Evolutionary conservation across 2,888 invertebrate species (phyloP).

Genomic region (Choreutis nemorana): DNA sequence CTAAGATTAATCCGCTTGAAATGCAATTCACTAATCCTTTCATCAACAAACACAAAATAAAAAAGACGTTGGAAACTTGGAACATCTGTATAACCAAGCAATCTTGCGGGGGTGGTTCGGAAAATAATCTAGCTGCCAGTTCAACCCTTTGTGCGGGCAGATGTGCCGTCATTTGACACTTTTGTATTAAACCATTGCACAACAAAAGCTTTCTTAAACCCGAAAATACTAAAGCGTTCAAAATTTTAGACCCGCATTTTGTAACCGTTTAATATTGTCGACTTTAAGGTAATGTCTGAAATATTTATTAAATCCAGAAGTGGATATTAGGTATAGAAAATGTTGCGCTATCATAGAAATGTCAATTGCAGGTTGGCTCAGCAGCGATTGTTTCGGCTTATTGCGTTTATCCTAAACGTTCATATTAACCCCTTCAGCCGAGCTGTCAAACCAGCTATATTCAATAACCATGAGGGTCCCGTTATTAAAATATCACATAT

Average conservation of each 20-base stretch:
- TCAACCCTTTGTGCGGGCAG: conserved; percentile 64
- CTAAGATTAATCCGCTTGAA: conserved; percentile 1
- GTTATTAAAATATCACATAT: conserved; percentile 38
- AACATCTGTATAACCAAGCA: conserved; percentile 61
- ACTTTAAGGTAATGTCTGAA: no score
- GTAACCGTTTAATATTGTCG: no score
- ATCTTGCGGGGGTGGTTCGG: conserved; percentile 63
- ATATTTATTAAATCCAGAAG: no score
- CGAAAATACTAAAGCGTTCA: conserved; percentile 60
- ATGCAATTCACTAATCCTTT: conserved; percentile 20
- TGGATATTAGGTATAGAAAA: no score
- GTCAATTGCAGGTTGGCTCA: conserved; percentile 58
- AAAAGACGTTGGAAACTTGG: conserved; percentile 24
- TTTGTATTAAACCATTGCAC: conserved; percentile 67
- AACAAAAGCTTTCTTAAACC: conserved; percentile 63
- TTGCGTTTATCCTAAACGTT: conserved; percentile 59
- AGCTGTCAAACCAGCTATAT: conserved; percentile 54
- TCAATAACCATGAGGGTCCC: conserved; percentile 46
- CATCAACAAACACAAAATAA: conserved; percentile 20
- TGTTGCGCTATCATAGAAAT: conserved; percentile 44
- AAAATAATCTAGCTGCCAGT: conserved; percentile 60
- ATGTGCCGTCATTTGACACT: conserved; percentile 68
- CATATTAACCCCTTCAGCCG: conserved; percentile 61
- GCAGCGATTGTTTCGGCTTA: conserved; percentile 62
- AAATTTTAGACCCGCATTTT: conserved; percentile 59